These are phyloP conservation scores for Zaprionus vittiger DNA, from an alignment of 1,140 invertebrate genomes.

Conservation along the genomic window DNA sequence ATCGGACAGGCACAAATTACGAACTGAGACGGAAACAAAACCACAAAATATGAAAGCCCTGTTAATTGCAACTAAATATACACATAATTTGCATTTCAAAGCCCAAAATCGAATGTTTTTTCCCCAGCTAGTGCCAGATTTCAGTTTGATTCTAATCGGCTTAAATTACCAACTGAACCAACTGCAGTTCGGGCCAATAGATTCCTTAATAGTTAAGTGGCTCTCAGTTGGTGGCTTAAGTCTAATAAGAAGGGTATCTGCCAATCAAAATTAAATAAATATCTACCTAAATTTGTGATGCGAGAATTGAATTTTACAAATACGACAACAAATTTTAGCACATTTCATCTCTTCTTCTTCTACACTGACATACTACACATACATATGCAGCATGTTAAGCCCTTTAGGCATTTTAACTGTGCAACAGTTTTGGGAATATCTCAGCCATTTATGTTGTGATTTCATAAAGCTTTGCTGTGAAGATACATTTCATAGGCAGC, in stretches of 20 bases:
- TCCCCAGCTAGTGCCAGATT: neutral
- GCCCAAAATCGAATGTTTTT: neutral
- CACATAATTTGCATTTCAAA: constrained; percentile 3
- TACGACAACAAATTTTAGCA: neutral
- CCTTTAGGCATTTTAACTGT: neutral
- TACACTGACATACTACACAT: neutral
- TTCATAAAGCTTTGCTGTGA: neutral
- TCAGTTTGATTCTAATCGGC: neutral
- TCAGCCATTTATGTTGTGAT: neutral
- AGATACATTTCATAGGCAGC: neutral
- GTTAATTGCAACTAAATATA: constrained; percentile 28
- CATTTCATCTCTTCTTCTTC: neutral
- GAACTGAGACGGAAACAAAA: constrained; percentile 23
- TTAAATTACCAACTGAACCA: neutral
- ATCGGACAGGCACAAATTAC: constrained; percentile 3
- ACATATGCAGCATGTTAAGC: neutral
- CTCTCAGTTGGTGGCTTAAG: neutral
- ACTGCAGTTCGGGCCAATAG: neutral
- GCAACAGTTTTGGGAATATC: neutral
- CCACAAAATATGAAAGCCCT: constrained; percentile 46
- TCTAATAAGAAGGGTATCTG: neutral
- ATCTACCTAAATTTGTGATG: neutral
- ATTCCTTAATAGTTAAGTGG: neutral
- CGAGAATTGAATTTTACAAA: neutral
- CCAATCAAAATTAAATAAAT: constrained; percentile 1